Base-by-base conservation (phyloP, 2,797 vertebrate species). In the Microhierax caerulescens region DNA sequence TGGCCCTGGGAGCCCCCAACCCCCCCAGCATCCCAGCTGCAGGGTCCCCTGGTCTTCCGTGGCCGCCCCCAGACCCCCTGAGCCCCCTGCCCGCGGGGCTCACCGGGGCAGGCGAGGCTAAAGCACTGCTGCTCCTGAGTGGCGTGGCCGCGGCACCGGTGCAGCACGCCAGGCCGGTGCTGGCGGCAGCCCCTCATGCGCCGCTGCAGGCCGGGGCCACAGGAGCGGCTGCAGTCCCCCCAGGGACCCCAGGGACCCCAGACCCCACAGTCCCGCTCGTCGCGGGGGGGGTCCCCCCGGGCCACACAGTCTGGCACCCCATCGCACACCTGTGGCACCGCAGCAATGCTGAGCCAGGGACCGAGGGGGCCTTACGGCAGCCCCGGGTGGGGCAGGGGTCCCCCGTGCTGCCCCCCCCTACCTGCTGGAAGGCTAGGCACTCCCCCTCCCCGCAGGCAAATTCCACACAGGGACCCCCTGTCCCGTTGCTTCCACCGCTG, bases 391-490 rank as follows among this genome's bases (percentile, higher is more conserved):
- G 20, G n/a, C 8, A 4, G 48, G 59, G 7, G 14, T 11, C 34
- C 27, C 50, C 48, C 9, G 3, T 37, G 37, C 37, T 16, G 27
- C 22, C 34, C 41, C 24, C 30, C 17, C 12, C 85, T 41, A 99
- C 99, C 98, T 96, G 91, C 91, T 97, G 98, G 91, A 99, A 99
- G 74, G 97, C 47, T 21, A 99, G 79, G 75, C 99, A 99, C 59
- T 93, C 93, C 22, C 99, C 98, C 36, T 98, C 96, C 1, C 97
- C 90, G 36, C 99, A 99, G 65, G 97, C 97, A 86, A 98, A 99
- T 80, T 99, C 99, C 4, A 98, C 68, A 68, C 99, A 99, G 20
- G 78, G 84, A n/a, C 59, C 79, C 7, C 60, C 45, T 0, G 98
- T 98, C 59, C 30, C 64, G 81, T 98, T 99, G 68, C 61, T 82